Conservation (phyloP, 2,113 vertebrate genomes). For the Nestor notabilis region DNA sequence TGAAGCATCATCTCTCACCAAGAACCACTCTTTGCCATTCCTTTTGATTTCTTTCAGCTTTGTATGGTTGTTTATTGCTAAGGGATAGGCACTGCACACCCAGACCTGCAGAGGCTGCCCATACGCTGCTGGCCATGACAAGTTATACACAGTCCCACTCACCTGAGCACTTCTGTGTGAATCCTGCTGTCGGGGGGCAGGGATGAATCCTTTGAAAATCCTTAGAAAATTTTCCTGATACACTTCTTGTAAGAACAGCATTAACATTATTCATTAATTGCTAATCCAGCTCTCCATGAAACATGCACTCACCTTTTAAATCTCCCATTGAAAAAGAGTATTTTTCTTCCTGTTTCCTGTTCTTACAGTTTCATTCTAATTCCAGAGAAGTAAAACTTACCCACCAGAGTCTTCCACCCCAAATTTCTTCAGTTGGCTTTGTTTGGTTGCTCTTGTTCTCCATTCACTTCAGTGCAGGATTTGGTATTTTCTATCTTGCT, state of each 20-base stretch:
- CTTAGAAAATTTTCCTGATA: neutral
- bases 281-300: neutral
- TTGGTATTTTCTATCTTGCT: neutral
- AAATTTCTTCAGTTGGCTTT: neutral
- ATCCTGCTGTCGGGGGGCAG: accelerated
- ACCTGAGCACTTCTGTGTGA: neutral
- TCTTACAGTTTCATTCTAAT: neutral
- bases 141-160: accelerated
- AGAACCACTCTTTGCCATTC: accelerated
- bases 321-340: neutral
- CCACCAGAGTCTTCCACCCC: neutral
- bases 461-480: neutral
- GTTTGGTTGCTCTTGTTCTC: neutral
- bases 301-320: neutral
- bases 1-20: accelerated
- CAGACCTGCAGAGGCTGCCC: neutral
- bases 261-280: neutral
- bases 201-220: neutral
- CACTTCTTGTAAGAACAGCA: neutral
- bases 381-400: neutral
- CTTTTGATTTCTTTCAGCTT: neutral
- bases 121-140: accelerated
- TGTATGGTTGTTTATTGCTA: no score
- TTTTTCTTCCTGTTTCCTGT: neutral
- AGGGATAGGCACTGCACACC: accelerated